phyloP scores from a whole-genome alignment of 2,797 vertebrate species.

The Pelobates cultripes region DNA sequence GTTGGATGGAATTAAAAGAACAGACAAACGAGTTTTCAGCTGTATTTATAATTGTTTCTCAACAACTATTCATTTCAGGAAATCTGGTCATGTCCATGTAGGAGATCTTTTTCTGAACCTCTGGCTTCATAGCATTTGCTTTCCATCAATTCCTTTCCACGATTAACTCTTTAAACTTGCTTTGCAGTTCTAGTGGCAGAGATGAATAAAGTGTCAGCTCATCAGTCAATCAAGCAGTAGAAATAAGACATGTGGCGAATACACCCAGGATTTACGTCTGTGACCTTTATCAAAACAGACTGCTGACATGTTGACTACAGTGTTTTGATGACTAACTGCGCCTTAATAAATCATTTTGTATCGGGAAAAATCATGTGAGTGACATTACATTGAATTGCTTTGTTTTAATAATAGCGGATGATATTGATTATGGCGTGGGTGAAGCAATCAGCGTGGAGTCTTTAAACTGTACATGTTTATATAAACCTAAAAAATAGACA shows the following conservation, averaged over 20 bases:
- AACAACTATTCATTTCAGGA: too few relatives aligned
- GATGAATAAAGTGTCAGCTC: not conserved
- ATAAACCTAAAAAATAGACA: too few relatives aligned
- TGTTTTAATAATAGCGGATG: not conserved
- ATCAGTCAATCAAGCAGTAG: not conserved
- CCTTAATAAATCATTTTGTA: conserved; percentile 1
- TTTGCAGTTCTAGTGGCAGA: not conserved
- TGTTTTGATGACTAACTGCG: not conserved
- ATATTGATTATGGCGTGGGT: not conserved
- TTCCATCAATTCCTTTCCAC: not conserved
- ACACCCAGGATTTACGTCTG: not conserved
- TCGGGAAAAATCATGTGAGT: not conserved
- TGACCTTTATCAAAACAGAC: not conserved
- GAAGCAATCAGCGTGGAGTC: not conserved
- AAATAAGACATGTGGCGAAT: not conserved
- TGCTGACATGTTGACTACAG: not conserved
- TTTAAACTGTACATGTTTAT: too few relatives aligned
- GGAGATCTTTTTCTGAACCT: too few relatives aligned
- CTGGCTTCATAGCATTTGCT: not conserved
- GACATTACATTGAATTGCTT: not conserved
- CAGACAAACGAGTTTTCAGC: too few relatives aligned
- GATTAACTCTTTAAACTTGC: not conserved
- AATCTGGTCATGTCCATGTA: too few relatives aligned
- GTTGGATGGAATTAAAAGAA: too few relatives aligned
- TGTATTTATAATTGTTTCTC: too few relatives aligned